Base-by-base conservation (phyloP, 2,888 invertebrate genomes). In the Prosopocoilus inquinatus region DNA sequence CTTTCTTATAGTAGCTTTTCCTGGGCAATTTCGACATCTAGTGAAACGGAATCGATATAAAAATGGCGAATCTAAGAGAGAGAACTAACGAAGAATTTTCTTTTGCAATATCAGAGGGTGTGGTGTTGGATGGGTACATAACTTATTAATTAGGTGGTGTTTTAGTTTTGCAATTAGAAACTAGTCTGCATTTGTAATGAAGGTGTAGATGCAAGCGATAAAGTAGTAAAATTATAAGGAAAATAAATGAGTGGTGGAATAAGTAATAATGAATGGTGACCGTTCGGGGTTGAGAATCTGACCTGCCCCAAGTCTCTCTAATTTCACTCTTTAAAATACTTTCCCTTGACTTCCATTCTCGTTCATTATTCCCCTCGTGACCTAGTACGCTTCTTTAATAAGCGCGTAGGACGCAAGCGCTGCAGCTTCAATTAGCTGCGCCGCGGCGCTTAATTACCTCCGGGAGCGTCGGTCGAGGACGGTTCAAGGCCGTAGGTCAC, bases 271-370 rank as follows among this genome's bases (percentile, higher is more conserved):
- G 63, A 63, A 64, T 59, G 62, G 63, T 60, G 64, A 61, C 59
- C 46, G 61, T 56, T 60, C 60, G 65, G 64, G 64, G 63, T 67
- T 60, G 62, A 61, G 62, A 64, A 52, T 74, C 66, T 70, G 75
- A 75, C 76, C 76, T 76, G 70, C 68, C 74, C 67, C 73, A 75
- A 75, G 70, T 69, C 68, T 69, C 71, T 72, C 72, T 75, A 76
- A 76, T 76, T 76, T 75, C 73, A 73, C 76, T 75, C 74, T 75
- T 75, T 73, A 73, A 73, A 75, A 75, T 73, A 75, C 76, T 76
- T 76, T 76, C 74, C 71, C 75, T 74, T 71, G 74, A 71, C 73
- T 74, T 74, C 69, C 71, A 69, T 70, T 70, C 66, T 47, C 70
- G 70, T 70, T 75, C 74, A 75, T 75, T 75, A 75, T 75, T 75